Base-by-base conservation (phyloP, 2,113 vertebrate genomes). In the Myodes glareolus region DNA sequence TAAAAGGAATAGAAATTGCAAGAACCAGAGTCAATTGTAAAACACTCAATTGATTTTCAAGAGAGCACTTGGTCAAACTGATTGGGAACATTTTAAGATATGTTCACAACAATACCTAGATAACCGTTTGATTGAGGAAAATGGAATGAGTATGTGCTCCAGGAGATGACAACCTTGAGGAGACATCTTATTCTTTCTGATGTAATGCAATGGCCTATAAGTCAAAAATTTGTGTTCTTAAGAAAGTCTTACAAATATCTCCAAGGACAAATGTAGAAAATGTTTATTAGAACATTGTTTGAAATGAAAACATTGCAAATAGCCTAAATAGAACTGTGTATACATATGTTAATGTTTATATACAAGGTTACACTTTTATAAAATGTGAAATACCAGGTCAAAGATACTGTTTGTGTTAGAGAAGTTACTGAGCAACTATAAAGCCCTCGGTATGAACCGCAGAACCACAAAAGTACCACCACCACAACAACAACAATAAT, bases 1-100 rank as follows among this genome's bases (percentile, higher is more conserved):
- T 33, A 16, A 19, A 27, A 58, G 5, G 47, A 9, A 36, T 80
- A 94, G 33, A 91, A 91, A 91, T 91, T 67, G 0, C 39, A 93
- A 42, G 25, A 17, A 85, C 23, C 31, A 65, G 1, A 68, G 29
- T 84, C 68, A 95, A 39, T 84, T 84, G 55, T 55, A 88, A 8
- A 42, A 55, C 47, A 76, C 23, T 91, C 31, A 29, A 93, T 47
- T 91, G 42, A 91, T 94, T 96, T 97, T 95, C 50, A 94, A 88
- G 92, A 85, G 23, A 91, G 33, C 10, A 39, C 16, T 78, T 92
- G 27, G 52, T 82, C 65, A 94, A 81, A 47, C 31, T 85, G 39
- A 94, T 93, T 68, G 80, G 29, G 14, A 21, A 52, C 13, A 78
- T 61, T 94, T 55, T 36, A 58, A 93, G 91, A 88, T 94, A 45